Conservation (phyloP, 2,797 vertebrate species). For the Enteromius radiatus region DNA sequence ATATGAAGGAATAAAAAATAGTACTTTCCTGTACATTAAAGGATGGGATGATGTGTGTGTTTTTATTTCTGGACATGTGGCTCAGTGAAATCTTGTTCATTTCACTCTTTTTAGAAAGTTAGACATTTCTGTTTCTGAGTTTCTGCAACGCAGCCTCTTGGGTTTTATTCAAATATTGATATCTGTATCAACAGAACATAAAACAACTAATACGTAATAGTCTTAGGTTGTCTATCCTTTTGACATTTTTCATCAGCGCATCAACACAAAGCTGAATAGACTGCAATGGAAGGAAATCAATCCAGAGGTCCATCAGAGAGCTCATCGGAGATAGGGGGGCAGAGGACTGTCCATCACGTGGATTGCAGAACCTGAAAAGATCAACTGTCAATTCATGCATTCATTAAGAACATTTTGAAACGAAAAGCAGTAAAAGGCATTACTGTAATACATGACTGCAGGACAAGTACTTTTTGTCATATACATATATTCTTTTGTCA, state of each 20-base stretch:
- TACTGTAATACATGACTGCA: background rate
- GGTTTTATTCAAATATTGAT: background rate
- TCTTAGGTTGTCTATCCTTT: background rate
- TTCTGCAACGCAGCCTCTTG: background rate
- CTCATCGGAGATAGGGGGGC: background rate
- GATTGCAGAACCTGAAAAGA: background rate
- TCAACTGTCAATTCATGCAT: background rate
- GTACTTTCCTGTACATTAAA: conserved; percentile 90
- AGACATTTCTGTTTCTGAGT: background rate
- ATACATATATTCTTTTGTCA: background rate
- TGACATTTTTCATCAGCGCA: background rate
- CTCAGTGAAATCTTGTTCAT: background rate
- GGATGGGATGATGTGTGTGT: conserved; percentile 72
- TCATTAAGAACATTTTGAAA: background rate
- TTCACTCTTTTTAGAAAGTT: background rate
- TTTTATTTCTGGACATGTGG: conserved; percentile 38
- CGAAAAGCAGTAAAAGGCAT: background rate
- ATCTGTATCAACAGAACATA: background rate
- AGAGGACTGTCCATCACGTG: background rate
- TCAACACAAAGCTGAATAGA: background rate
- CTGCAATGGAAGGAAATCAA: background rate
- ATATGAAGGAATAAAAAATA: conserved; percentile 99
- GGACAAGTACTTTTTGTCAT: background rate
- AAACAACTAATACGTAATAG: background rate
- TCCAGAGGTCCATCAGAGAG: background rate